Evolutionary conservation across 2,888 invertebrate species (phyloP).

Genomic region (Glyphotaelius pellucidus): DNA sequence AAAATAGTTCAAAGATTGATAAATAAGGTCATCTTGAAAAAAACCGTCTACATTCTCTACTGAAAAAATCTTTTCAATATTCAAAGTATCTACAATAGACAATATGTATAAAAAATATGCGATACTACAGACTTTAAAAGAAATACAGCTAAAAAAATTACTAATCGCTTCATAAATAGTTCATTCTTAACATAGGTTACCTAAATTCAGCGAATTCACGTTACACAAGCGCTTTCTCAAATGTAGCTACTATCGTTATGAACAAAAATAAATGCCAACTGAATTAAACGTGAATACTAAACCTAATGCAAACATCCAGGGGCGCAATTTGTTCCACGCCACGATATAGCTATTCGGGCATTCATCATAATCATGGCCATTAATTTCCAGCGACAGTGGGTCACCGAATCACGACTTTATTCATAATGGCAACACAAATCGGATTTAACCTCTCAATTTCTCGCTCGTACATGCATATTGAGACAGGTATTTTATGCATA

Average conservation of each 20-base stretch:
- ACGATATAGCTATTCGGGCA: slow-evolving; percentile 52
- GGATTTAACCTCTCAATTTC: slow-evolving; percentile 57
- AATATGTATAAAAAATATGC: too few species aligned
- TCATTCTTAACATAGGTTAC: too few species aligned
- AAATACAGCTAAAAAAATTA: too few species aligned
- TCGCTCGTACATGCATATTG: background rate
- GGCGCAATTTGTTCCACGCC: slow-evolving; percentile 57
- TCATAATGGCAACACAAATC: slow-evolving; percentile 38
- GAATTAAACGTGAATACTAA: background rate
- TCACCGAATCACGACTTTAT: slow-evolving; percentile 60
- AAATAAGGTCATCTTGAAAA: too few species aligned
- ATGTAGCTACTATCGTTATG: background rate
- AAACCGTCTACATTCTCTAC: too few species aligned
- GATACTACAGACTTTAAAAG: too few species aligned
- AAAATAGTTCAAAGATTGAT: too few species aligned
- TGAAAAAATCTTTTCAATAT: too few species aligned
- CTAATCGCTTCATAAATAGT: too few species aligned
- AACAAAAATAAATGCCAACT: slow-evolving; percentile 10
- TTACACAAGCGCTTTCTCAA: background rate
- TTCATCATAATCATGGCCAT: slow-evolving; percentile 63
- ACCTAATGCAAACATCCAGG: slow-evolving; percentile 59
- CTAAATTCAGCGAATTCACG: background rate
- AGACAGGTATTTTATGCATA: slow-evolving; percentile 16
- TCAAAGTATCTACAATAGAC: too few species aligned
- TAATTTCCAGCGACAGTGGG: slow-evolving; percentile 51